Percentiles rank a stretch among this genome's conserved stretches.
Conservation (phyloP, 2,888 invertebrate species). For the Amblyteles armatorius region DNA sequence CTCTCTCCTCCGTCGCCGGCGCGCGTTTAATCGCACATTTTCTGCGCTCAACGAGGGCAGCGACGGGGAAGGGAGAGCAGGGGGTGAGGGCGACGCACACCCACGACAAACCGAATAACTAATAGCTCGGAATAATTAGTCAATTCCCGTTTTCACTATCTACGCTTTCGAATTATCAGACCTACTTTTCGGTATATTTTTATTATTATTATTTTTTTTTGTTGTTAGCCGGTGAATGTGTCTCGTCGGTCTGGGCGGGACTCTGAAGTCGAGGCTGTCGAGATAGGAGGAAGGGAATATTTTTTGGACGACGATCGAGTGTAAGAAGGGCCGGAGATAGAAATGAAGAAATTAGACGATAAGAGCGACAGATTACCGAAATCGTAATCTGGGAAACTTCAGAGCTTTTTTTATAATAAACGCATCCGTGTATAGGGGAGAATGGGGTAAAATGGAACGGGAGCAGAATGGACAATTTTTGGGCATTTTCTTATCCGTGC, state of each 20-base stretch:
- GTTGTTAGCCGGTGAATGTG: not conserved
- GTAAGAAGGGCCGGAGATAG: not conserved
- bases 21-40: constrained; percentile 27
- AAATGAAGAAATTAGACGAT: not conserved
- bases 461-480: too few relatives aligned
- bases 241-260: too few relatives aligned
- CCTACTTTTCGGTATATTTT: not conserved
- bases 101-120: constrained; percentile 35
- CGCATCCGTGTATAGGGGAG: too few relatives aligned
- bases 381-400: too few relatives aligned
- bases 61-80: not conserved
- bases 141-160: not conserved
- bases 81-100: not conserved
- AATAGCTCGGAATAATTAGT: constrained; percentile 60
- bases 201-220: not conserved
- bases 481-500: too few relatives aligned
- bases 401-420: too few relatives aligned
- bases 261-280: not conserved
- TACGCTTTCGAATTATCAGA: not conserved
- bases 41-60: constrained; percentile 11
- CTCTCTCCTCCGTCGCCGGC: constrained; percentile 27
- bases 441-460: too few relatives aligned
- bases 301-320: constrained; percentile 6
- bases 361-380: not conserved
- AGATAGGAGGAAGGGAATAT: not conserved